Base-by-base conservation (phyloP, 2,797 vertebrate genomes). In the Sardinella longiceps region DNA sequence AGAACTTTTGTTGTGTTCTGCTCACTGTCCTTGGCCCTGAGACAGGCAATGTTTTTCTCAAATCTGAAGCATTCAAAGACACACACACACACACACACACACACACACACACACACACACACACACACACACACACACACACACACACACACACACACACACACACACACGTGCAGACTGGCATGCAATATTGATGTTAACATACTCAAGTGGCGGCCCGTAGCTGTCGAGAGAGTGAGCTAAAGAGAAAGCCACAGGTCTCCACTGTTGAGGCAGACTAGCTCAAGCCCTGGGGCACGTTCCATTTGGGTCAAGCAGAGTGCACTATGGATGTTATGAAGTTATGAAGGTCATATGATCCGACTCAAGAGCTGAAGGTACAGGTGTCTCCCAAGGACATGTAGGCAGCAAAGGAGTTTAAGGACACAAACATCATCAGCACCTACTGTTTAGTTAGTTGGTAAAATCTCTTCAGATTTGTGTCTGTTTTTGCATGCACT, bases 91-190 rank as follows among this genome's bases (percentile, higher is more conserved):
- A 70, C 58, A 81, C 15, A 33, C 45, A 39, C 66, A 53, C 30
- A 48, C 30, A 11, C n/a, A 53, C 48, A 81, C 58, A 83, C 12
- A 28, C n/a, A 51, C 20, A 18, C 85, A 28, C 81, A 50, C 18
- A 14, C 37, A 30, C 15, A 25, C 46, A 70, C 18, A 25, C 58
- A n/a, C 46, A 14, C 23, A 50, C 45, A 50, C 80, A 46, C 60
- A 50, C 25, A 51, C 45, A 70, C 43, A 81, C 58, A 83, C 12
- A 28, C n/a, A 51, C 20, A 18, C 85, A 28, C 81, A 50, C 18
- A 14, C 37, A 30, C 15, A 25, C 46, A 70, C 18, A 25, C 58
- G 15, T 30, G 5, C 23, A 50, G 23, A 50, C 80, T 25, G 43
- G 33, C 25, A 51, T 28, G 50, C 43, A 74, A 37, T 37, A 37